Evolutionary conservation across 2,888 invertebrate genomes (phyloP), one percentile per base, ranked within the genome.

Genomic region (Pinctada fucata): DNA sequence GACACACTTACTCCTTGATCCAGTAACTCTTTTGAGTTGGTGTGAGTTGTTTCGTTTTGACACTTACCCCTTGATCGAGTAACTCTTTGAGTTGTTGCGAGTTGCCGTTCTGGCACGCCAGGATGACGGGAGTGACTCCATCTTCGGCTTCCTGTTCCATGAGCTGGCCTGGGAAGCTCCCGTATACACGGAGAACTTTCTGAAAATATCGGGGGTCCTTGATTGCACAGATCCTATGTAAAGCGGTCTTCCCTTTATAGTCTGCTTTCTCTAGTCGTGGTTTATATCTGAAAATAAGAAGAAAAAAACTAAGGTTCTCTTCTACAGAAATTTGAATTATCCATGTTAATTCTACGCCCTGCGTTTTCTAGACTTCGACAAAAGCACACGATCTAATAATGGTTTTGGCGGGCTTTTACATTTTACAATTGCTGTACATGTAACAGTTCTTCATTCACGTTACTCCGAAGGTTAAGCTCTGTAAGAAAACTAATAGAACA

Each of bases 31-130:
- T 31, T 31, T 31, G 31, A 31, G 31, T 31, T 31, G 31, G 0
- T 31, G 31, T 31, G 0, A 31, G 31, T 31, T 31, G 31, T 1
- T n/a, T n/a, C 31, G 31, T 31, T 31, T 1, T 31, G 31, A 31
- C 4, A 69, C 81, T 75, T 75, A 90, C 89, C 84, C 88, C 88
- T 77, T 87, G 81, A 48, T 89, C 88, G 16, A 90, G 71, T 49
- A 91, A 81, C 49, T 85, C 75, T 74, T 86, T 86, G 2, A 90
- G 84, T 50, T 88, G 88, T 70, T 88, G 86, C 3, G 85, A 72
- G 77, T 90, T 88, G 68, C 87, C 88, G 76, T 88, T 87, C 81
- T 91, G 89, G 81, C 91, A 90, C 31, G 91, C 90, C 47, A 88
- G 79, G 77, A 90, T 90, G 72, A 91, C 81, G 2, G 90, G 85